These are phyloP conservation scores for Podarcis siculus DNA, from an alignment of 2,797 vertebrate genomes.

Conservation along the genomic window DNA sequence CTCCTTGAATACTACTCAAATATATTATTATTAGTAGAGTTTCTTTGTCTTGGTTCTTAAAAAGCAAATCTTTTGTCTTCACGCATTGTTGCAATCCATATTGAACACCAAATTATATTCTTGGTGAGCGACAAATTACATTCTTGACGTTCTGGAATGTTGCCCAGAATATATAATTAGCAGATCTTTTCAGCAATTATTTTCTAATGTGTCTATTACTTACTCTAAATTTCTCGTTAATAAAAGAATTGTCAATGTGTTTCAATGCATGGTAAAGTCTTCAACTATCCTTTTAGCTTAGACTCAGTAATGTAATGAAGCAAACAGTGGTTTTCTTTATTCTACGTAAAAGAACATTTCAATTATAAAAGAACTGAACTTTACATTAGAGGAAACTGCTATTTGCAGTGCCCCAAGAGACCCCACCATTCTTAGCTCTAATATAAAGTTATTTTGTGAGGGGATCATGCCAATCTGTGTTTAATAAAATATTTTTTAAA, in stretches of 20 bases:
- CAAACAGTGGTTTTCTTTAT: constrained; percentile 27
- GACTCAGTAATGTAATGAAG: background rate
- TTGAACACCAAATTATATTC: constrained; percentile 39
- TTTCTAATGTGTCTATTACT: constrained; percentile 26
- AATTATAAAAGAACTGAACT: constrained; percentile 18
- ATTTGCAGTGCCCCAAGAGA: background rate
- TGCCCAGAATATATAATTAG: constrained; percentile 2
- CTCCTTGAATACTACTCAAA: background rate
- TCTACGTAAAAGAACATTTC: constrained; percentile 15
- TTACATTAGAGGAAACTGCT: background rate
- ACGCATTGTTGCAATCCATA: constrained; percentile 37
- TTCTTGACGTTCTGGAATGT: constrained; percentile 2
- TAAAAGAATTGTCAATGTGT: constrained; percentile 9
- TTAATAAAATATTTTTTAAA: background rate
- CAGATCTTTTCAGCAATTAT: constrained; percentile 13
- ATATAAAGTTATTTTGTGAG: constrained; percentile 2
- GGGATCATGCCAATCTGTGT: background rate
- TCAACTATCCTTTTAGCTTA: constrained; percentile 2
- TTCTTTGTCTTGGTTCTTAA: constrained; percentile 26
- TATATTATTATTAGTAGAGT: constrained; percentile 11
- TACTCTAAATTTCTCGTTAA: constrained; percentile 5
- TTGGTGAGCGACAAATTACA: constrained; percentile 16
- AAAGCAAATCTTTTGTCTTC: constrained; percentile 38
- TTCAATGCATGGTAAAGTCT: background rate
- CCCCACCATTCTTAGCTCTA: background rate